Base-by-base conservation (phyloP, 2,888 invertebrate species). In the Tortrix viridana region DNA sequence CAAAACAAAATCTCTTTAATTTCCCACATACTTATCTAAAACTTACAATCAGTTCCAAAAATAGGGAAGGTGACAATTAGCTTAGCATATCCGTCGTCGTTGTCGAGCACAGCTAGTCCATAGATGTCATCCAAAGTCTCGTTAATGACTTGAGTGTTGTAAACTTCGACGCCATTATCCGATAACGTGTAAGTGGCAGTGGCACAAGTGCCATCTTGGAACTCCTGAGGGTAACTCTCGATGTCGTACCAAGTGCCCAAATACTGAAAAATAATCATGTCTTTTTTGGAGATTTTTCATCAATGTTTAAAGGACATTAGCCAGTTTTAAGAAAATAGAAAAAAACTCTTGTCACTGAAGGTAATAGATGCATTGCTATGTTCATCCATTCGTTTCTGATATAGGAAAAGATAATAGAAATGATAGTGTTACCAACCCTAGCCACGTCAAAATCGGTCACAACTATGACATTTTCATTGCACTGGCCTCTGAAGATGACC, bases 241-340 rank as follows among this genome's bases (percentile, higher is more conserved):
- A 88, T 88, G 78, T 94, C 94, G 75, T 92, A 94, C 94, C 94
- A 94, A 71, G 86, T 88, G 26, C 94, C 94, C 66, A 90, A 69
- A 72, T 90, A 93, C 93, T 93, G 77, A 50, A 77, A 75, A 62
- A 50, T 60, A 12, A 5, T n/a, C 0, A 41, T 6, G n/a, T 26
- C 9, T 26, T 3, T 26, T 26, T 26, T 26, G 2, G 26, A 26
- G 12, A 3, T 3, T 26, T 26, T 26, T 12, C 9, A 26, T 9
- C 26, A 26, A 26, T 26, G 2, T 26, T 26, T 26, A 5, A 26
- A 23, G 7, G 0, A 9, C 9, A 1, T 9, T 12, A 26, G 26
- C 9, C n/a, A n/a, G n/a, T n/a, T n/a, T n/a, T n/a, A n/a, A n/a
- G n/a, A n/a, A n/a, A n/a, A n/a, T n/a, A n/a, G n/a, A n/a, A n/a